Evolutionary conservation across 2,888 invertebrate species (phyloP), one percentile per base, ranked within the genome.

Genomic region (Archips xylosteana): DNA sequence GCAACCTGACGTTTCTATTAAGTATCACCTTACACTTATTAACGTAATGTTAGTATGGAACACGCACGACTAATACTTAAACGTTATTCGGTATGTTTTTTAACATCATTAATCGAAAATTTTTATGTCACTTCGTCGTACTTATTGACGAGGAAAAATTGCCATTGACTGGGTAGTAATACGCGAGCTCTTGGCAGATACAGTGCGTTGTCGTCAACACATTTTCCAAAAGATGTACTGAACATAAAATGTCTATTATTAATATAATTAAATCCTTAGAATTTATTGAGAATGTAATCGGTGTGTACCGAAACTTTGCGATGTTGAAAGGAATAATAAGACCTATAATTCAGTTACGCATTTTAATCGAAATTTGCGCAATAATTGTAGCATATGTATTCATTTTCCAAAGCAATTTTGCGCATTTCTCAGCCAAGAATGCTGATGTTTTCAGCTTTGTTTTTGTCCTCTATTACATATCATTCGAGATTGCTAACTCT

Each of bases 231-330:
- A 36, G 36, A 5, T 12, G 45, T n/a, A 49, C 3, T 3, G n/a
- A 13, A 6, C 49, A 49, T 49, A 49, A 49, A 49, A 49, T 49
- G 49, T n/a, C 49, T 2, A 49, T n/a, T 3, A 5, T 49, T n/a
- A 49, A 49, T 4, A 49, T 49, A n/a, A 49, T 49, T 6, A 49
- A 49, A 5, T n/a, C 10, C 10, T 12, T 45, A 12, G 12, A 3
- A 12, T 3, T 12, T n/a, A 12, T 49, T n/a, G 49, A 49, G n/a
- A 49, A 49, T n/a, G n/a, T 49, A 5, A 49, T 49, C 4, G 49
- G 49, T n/a, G 49, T 49, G n/a, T n/a, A 49, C 12, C 49, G 49
- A n/a, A 49, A 49, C 49, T 49, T n/a, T n/a, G n/a, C 49, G n/a
- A 49, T 49, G 49, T 49, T 49, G n/a, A 49, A 13, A n/a, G 49